These are phyloP conservation scores for Chrysina gloriosa DNA, from an alignment of 2,888 invertebrate genomes.

Conservation along the genomic window DNA sequence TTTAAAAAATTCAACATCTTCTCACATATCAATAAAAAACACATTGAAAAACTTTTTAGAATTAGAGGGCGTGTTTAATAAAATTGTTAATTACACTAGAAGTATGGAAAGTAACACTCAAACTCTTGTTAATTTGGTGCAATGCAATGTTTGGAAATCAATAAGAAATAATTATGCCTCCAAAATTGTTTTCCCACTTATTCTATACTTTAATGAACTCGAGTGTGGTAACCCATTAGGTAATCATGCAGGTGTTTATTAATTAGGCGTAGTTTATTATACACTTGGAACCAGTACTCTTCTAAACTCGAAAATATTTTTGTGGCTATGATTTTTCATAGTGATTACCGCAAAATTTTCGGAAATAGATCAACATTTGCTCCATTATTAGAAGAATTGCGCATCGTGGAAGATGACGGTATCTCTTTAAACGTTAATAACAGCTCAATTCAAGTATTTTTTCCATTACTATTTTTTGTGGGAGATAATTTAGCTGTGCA, in stretches of 20 bases:
- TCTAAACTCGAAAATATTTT: constrained; percentile 44
- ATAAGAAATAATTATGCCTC: neutral
- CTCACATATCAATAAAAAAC: neutral
- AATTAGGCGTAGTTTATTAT: constrained; percentile 48
- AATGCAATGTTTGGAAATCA: neutral
- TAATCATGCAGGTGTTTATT: constrained; percentile 47
- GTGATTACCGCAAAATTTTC: constrained; percentile 35
- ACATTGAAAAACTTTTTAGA: neutral
- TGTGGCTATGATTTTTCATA: constrained; percentile 49
- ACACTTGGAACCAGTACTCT: constrained; percentile 44
- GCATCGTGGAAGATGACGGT: constrained; percentile 43
- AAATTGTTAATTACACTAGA: neutral
- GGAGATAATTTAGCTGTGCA: constrained; percentile 46
- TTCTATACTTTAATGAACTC: neutral
- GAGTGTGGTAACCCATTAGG: neutral
- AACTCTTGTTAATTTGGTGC: neutral
- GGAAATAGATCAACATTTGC: constrained; percentile 38
- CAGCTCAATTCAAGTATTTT: constrained; percentile 34
- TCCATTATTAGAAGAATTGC: constrained; percentile 32
- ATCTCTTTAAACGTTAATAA: constrained; percentile 22
- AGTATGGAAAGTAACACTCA: neutral
- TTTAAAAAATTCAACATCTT: neutral
- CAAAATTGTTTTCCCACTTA: neutral
- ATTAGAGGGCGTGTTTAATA: neutral
- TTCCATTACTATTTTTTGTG: constrained; percentile 35